These are phyloP conservation scores for Sericinus montela DNA, from an alignment of 2,888 invertebrate species.

Conservation along the genomic window DNA sequence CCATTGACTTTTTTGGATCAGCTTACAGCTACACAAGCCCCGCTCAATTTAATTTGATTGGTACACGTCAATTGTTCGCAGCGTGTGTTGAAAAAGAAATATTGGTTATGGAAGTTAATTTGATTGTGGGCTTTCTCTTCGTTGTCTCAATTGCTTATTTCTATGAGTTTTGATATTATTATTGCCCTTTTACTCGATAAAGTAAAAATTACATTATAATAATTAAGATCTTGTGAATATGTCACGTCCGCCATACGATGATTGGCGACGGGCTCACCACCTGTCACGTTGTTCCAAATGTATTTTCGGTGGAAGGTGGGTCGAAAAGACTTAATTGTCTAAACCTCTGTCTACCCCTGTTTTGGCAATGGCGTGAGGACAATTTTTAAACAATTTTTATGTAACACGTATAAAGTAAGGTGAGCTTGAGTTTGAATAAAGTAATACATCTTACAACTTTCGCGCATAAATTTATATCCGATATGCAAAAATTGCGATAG, in stretches of 20 bases:
- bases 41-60: slow-evolving; percentile 12
- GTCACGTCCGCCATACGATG: no score
- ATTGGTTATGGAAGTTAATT: background rate
- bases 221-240: no score
- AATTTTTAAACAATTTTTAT: no score
- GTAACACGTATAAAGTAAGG: background rate
- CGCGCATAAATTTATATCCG: slow-evolving; percentile 8
- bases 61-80: slow-evolving; percentile 8
- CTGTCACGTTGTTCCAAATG: no score
- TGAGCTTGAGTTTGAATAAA: background rate
- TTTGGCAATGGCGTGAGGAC: no score
- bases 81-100: background rate
- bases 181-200: no score
- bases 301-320: no score
- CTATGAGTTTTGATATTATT: no score
- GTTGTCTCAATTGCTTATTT: background rate
- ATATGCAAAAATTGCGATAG: slow-evolving; percentile 5
- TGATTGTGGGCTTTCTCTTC: background rate
- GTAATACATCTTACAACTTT: slow-evolving; percentile 9
- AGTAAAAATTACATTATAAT: no score
- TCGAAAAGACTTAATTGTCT: no score
- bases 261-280: no score
- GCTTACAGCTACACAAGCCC: background rate
- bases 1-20: background rate
- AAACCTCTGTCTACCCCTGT: no score